Percentiles rank a stretch among this genome's conserved stretches.
phyloP scores from a whole-genome alignment of 2,797 vertebrate species.

The Amazona finschi region DNA sequence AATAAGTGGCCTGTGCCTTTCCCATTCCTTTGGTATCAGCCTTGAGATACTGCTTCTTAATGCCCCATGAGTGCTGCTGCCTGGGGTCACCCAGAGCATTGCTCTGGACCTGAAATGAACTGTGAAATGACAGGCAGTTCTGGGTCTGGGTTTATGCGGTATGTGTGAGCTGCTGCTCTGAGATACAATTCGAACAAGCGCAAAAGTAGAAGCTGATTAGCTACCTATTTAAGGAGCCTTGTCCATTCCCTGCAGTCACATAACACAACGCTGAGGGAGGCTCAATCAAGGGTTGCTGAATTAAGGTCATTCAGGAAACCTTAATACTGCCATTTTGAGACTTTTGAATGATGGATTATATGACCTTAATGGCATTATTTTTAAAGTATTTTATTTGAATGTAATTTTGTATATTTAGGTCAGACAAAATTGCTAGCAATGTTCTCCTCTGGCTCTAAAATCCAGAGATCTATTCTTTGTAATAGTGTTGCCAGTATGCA shows the following conservation, averaged over 20 bases:
- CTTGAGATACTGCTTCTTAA: neutral
- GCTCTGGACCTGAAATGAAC: neutral
- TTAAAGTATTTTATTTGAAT: conserved; percentile 9
- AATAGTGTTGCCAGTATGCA: neutral
- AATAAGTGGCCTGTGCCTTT: neutral
- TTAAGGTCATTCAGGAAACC: conserved; percentile 14
- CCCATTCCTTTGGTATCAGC: neutral
- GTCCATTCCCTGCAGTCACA: neutral
- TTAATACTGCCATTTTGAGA: conserved; percentile 12
- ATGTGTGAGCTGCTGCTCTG: neutral
- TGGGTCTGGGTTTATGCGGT: neutral
- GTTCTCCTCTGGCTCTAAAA: conserved; percentile 1
- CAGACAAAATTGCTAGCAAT: conserved; percentile 13
- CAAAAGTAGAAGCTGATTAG: conserved; percentile 35
- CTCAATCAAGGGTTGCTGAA: conserved; percentile 28
- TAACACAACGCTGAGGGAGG: neutral
- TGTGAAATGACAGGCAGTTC: neutral
- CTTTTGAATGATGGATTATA: neutral
- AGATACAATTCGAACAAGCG: neutral
- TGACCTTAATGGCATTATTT: conserved; percentile 22
- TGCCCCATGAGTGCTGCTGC: neutral
- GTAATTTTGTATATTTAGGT: conserved; percentile 41
- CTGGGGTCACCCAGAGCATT: neutral
- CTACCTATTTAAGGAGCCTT: neutral
- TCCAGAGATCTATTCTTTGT: neutral